Evolutionary conservation across 1,140 invertebrate species (phyloP).

Genomic region (Euura lappo): DNA sequence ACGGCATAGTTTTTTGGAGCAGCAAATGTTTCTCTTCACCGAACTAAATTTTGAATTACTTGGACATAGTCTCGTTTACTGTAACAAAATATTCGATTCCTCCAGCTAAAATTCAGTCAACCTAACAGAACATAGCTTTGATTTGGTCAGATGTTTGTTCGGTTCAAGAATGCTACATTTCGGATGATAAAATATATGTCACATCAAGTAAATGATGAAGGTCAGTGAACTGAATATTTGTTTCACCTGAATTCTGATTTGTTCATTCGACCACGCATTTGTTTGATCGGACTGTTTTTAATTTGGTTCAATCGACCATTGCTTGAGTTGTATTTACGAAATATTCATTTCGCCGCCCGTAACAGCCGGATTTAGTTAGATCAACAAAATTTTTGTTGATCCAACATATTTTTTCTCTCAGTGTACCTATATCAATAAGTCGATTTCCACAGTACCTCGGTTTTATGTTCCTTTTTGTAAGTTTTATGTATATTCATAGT

Average conservation of each 20-base stretch:
- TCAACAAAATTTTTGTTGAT: not conserved
- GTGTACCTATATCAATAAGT: too few relatives aligned
- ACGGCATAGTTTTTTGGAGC: not conserved
- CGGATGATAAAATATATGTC: not conserved
- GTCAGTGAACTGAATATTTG: not conserved
- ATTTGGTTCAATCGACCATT: not conserved
- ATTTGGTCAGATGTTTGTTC: not conserved
- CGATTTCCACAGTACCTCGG: too few relatives aligned
- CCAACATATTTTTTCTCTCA: not conserved
- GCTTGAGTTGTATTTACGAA: not conserved
- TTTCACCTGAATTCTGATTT: not conserved
- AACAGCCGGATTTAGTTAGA: not conserved
- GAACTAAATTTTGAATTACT: not conserved
- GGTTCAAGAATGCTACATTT: not conserved
- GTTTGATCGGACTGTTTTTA: not conserved
- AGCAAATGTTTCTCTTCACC: not conserved
- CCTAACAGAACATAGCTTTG: not conserved
- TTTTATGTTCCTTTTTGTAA: too few relatives aligned
- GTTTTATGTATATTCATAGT: too few relatives aligned
- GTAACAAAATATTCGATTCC: not conserved
- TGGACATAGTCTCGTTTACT: not conserved
- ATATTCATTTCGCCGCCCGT: too few relatives aligned
- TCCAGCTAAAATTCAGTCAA: not conserved
- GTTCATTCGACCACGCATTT: not conserved
- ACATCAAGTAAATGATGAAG: not conserved